These are phyloP conservation scores for Dicranocentrus wangi DNA, from an alignment of 2,888 invertebrate genomes.

Conservation along the genomic window DNA sequence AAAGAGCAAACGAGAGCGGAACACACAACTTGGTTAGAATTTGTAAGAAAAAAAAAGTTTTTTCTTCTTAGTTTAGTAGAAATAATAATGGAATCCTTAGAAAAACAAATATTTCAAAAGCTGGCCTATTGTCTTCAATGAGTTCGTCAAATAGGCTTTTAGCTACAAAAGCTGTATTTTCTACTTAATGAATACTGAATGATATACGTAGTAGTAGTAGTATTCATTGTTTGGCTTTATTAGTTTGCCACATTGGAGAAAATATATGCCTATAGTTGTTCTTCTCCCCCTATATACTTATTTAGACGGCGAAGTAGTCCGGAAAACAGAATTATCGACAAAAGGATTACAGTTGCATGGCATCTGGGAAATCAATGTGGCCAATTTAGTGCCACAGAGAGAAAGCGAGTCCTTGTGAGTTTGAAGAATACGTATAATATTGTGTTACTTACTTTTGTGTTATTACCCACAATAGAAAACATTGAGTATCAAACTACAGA, in stretches of 20 bases:
- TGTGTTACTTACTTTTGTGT: too few species aligned
- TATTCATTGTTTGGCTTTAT: slow-evolving; percentile 41
- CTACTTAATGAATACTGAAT: not conserved
- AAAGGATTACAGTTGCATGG: slow-evolving; percentile 49
- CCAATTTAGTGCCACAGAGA: slow-evolving; percentile 38
- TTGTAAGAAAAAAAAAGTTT: not conserved
- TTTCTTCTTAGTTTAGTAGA: not conserved
- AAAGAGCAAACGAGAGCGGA: not conserved
- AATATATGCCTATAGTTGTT: too few species aligned
- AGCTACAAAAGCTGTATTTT: not conserved
- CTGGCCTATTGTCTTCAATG: slow-evolving; percentile 4
- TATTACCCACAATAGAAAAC: too few species aligned
- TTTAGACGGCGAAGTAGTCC: not conserved
- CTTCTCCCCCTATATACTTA: too few species aligned
- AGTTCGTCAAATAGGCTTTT: not conserved
- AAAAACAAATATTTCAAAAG: slow-evolving; percentile 1
- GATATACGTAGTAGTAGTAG: not conserved
- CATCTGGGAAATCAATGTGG: slow-evolving; percentile 48
- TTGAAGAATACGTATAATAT: too few species aligned
- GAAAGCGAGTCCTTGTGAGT: too few species aligned
- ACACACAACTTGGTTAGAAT: not conserved
- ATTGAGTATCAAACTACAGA: too few species aligned
- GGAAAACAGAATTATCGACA: slow-evolving; percentile 48
- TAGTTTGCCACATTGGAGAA: not conserved
- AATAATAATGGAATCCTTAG: not conserved